A percentile compares a stretch with the other conserved stretches of the same genome.
Conservation (phyloP, 2,888 invertebrate species). For the Metallyticus violacea region DNA sequence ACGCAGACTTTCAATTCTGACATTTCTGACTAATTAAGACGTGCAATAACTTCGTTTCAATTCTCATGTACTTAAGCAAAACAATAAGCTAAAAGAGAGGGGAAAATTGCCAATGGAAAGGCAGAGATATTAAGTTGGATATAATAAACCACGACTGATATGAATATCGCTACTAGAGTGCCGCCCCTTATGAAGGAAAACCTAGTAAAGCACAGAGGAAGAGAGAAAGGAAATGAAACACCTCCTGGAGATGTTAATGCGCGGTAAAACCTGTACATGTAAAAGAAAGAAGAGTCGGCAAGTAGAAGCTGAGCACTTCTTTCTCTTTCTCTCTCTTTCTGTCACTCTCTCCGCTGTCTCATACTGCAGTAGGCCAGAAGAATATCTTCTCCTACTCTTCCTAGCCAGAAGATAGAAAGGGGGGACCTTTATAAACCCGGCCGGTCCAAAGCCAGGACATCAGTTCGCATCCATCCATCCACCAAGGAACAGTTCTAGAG, state of each 20-base stretch:
- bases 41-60: too few species aligned
- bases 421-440: slow-evolving; percentile 3
- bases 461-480: slow-evolving; percentile 3
- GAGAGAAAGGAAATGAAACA: neutral
- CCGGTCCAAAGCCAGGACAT: neutral
- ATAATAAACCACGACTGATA: neutral
- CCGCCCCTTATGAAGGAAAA: neutral
- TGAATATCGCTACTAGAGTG: neutral
- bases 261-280: slow-evolving; percentile 2
- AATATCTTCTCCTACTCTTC: neutral
- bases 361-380: too few species aligned
- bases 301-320: too few species aligned
- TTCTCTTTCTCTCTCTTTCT: neutral
- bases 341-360: neutral
- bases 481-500: neutral
- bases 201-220: neutral
- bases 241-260: neutral
- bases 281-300: neutral
- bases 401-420: neutral
- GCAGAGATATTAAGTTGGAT: neutral
- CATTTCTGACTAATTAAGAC: too few species aligned
- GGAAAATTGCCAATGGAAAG: neutral
- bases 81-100: neutral
- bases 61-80: neutral
- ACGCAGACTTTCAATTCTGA: too few species aligned